phyloP scores from a whole-genome alignment of 2,797 vertebrate species.

The Chiroxiphia lanceolata region DNA sequence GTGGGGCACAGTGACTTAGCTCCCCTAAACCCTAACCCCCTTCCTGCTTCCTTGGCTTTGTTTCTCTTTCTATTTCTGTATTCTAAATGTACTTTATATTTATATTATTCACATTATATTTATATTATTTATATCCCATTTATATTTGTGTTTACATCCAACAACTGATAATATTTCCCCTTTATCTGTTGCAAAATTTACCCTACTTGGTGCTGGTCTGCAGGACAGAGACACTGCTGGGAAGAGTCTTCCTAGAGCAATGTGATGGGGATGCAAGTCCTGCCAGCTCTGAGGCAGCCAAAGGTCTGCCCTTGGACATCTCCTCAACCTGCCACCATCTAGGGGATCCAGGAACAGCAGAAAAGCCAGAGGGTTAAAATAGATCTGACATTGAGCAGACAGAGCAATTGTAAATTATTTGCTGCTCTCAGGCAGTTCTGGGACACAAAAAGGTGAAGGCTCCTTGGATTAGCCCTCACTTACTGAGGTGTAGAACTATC shows the following conservation, averaged over 20 bases:
- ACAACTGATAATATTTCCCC: background rate
- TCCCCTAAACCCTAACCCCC: background rate
- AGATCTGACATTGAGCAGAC: background rate
- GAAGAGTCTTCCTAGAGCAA: background rate
- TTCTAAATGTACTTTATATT: background rate
- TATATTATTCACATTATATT: background rate
- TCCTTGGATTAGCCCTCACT: background rate
- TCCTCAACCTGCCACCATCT: background rate
- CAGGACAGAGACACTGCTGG: background rate
- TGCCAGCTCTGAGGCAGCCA: background rate
- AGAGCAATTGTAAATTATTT: background rate
- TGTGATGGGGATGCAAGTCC: accelerated
- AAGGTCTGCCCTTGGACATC: background rate
- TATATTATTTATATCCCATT: background rate
- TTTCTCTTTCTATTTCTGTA: background rate
- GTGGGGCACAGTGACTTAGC: background rate
- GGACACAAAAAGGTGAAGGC: background rate
- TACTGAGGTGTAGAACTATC: background rate
- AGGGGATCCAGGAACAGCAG: background rate
- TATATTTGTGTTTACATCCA: background rate
- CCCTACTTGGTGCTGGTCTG: background rate
- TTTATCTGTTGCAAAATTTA: background rate
- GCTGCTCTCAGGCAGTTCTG: background rate
- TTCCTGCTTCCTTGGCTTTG: background rate
- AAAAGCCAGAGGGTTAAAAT: background rate